Conservation (phyloP, 2,888 invertebrate genomes). For the Limnephilus auricula region DNA sequence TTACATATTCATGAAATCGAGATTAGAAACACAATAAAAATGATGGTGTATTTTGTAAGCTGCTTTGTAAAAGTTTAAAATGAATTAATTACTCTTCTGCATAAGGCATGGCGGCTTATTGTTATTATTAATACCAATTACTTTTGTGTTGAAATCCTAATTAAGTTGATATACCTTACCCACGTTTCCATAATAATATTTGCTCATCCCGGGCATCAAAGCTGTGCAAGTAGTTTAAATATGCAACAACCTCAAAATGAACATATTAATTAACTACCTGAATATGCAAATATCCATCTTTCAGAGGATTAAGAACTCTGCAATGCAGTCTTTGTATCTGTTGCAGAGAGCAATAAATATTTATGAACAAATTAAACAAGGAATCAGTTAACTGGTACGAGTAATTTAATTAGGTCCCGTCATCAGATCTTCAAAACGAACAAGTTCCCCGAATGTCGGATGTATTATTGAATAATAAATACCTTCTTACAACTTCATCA, state of each 20-base stretch:
- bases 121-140: background rate
- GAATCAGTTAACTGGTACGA: background rate
- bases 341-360: background rate
- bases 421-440: background rate
- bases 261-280: slow-evolving; percentile 12
- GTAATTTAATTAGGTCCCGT: background rate
- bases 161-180: background rate
- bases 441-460: background rate
- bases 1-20: too few species aligned
- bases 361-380: slow-evolving; percentile 14
- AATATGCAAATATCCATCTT: slow-evolving; percentile 13
- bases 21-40: too few species aligned
- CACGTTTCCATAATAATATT: background rate
- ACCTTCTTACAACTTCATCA: slow-evolving; percentile 27
- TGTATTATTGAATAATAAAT: background rate
- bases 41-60: background rate
- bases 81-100: background rate
- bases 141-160: background rate
- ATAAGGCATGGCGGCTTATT: too few species aligned
- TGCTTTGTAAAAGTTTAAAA: background rate
- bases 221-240: background rate
- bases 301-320: background rate
- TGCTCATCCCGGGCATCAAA: background rate
- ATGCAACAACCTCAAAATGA: slow-evolving; percentile 16
- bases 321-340: slow-evolving; percentile 11